phyloP scores from a whole-genome alignment of 2,797 vertebrate genomes.

The Staurois parvus region DNA sequence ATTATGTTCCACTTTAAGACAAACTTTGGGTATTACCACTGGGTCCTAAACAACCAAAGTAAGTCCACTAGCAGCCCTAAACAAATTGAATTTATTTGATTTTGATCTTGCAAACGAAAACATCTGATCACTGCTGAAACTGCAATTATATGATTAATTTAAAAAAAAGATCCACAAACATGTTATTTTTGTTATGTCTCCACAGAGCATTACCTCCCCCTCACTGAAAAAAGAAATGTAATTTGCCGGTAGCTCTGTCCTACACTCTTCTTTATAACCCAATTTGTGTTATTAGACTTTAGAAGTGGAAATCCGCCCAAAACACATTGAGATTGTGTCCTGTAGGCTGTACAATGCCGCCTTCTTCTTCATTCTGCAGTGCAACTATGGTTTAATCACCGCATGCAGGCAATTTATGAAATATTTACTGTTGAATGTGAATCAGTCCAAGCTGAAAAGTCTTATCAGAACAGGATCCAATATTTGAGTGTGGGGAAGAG shows the following conservation, averaged over 20 bases:
- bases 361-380: neutral
- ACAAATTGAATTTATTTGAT: too few relatives aligned
- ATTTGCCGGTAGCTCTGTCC: conserved; percentile 2
- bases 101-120: neutral
- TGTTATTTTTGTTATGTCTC: neutral
- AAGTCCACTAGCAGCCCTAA: too few relatives aligned
- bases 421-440: neutral
- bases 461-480: too few relatives aligned
- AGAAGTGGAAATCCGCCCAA: conserved; percentile 28
- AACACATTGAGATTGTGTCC: conserved; percentile 15
- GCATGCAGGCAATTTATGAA: neutral
- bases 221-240: conserved; percentile 2
- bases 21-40: too few relatives aligned
- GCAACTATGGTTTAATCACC: neutral
- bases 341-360: conserved; percentile 7
- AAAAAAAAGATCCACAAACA: too few relatives aligned
- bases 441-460: too few relatives aligned
- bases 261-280: neutral
- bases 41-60: too few relatives aligned
- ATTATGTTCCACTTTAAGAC: too few relatives aligned
- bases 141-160: too few relatives aligned
- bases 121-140: neutral
- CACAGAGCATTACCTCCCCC: conserved; percentile 1
- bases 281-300: conserved; percentile 39
- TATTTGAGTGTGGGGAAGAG: too few relatives aligned